phyloP scores from a whole-genome alignment of 1,140 invertebrate species.

The Dysdera silvatica region DNA sequence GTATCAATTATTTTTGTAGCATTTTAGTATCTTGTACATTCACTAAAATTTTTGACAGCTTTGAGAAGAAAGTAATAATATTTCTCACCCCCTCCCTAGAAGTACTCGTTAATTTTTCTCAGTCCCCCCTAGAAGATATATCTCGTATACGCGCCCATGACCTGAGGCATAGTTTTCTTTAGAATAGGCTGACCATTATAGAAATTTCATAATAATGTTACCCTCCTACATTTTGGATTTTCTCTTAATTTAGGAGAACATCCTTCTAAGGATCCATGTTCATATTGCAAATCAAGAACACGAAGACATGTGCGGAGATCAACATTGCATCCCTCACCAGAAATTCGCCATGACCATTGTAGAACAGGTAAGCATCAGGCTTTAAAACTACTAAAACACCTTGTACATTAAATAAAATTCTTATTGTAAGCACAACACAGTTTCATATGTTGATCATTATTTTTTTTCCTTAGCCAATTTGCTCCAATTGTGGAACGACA shows the following conservation, averaged over 20 bases:
- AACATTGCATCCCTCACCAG: conserved; percentile 89
- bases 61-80: no score
- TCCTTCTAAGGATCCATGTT: conserved; percentile 81
- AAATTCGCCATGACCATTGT: conserved; percentile 93
- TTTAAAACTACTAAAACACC: neutral
- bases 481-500: conserved; percentile 80
- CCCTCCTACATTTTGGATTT: neutral
- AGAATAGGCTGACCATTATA: no score
- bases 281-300: conserved; percentile 72
- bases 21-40: no score
- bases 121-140: no score
- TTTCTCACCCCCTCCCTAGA: no score
- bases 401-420: neutral
- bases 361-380: conserved; percentile 57
- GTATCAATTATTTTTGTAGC: no score
- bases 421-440: no score
- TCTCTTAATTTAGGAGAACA: conserved; percentile 61
- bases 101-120: no score
- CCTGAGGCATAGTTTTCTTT: no score
- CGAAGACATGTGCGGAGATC: conserved; percentile 74
- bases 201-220: no score
- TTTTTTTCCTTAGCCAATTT: conserved; percentile 56
- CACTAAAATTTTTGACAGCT: no score
- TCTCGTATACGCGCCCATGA: no score
- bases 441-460: neutral